Evolutionary conservation across 30 jellyfish, hydroid and myxozoan genomes (phyloP).

Genomic region (Haliclystus octoradiatus): DNA sequence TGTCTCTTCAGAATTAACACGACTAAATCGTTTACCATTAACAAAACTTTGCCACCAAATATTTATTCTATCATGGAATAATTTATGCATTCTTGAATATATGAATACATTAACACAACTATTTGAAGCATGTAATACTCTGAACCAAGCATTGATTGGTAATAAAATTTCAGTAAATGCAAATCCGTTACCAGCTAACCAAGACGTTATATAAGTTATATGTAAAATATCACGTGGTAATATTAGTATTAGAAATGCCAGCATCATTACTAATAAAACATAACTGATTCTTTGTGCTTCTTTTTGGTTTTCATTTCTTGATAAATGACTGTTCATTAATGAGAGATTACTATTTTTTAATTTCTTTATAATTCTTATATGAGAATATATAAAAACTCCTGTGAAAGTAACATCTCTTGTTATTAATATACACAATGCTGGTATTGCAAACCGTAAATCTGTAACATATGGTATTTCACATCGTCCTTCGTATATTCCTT

Average conservation of each 20-base stretch:
- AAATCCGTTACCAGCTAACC: slow-evolving; percentile 51
- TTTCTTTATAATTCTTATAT: slow-evolving; percentile 16
- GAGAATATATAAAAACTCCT: slow-evolving; percentile 26
- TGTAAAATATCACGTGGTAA: slow-evolving; percentile 71
- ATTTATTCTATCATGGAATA: slow-evolving; percentile 2
- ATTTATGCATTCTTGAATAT: slow-evolving; percentile 61
- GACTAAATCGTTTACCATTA: background rate
- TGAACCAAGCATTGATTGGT: slow-evolving; percentile 43
- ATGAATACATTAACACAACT: slow-evolving; percentile 85
- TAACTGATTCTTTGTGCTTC: slow-evolving; percentile 36
- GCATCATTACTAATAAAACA: slow-evolving; percentile 33
- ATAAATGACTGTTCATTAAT: background rate
- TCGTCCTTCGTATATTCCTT: slow-evolving; percentile 3
- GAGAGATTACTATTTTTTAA: slow-evolving; percentile 4
- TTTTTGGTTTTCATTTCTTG: slow-evolving; percentile 14
- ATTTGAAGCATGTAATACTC: slow-evolving; percentile 75
- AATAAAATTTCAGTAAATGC: background rate
- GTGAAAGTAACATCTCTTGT: slow-evolving; percentile 16
- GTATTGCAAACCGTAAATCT: slow-evolving; percentile 26
- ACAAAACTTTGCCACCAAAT: background rate
- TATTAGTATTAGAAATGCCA: slow-evolving; percentile 28
- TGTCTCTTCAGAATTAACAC: background rate
- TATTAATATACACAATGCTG: slow-evolving; percentile 16
- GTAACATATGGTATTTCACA: slow-evolving; percentile 24
- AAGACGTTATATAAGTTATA: slow-evolving; percentile 30